Evolutionary conservation across 2,113 vertebrate genomes (phyloP), one percentile per base, ranked within the genome.

Genomic region (Canis aureus): DNA sequence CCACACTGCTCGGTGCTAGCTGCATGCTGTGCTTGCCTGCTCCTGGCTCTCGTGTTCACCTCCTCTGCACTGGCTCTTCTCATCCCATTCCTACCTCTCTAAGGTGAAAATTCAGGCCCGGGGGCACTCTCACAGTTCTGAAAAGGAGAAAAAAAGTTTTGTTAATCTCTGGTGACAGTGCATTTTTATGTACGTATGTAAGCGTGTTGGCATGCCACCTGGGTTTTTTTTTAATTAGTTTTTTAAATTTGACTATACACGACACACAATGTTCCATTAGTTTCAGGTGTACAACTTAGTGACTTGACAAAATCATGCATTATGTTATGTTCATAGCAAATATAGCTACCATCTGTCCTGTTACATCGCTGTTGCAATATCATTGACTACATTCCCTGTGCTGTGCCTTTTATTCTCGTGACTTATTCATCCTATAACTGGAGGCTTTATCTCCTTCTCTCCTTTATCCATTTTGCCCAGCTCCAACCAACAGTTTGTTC

Each of bases 101-200:
- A 88, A 96, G 83, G 98, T 93, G 81, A 97, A 98, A 99, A 98
- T 97, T 92, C 82, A 99, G 13, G 32, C 1, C 8, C 97, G 95
- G 91, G 91, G 94, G 98, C 97, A 98, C 98, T 97, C 97, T 98
- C 98, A 93, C 97, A 9, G 98, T 99, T 98, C 98, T 98, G 95
- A 91, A 97, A 98, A 97, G 83, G 43, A 43, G 38, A 79, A 59
- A 64, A 78, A 60, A 98, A 60, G 97, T 99, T 98, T 98, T 98
- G 98, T 99, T 99, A 99, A 99, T 98, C 98, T 98, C 98, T 99
- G 98, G 99, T 99, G 99, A 99, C 99, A 96, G 98, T 99, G 99
- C 99, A 99, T 99, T 99, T 99, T 99, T 98, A 99, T 99, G 99
- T 99, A 99, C 99, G 99, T 99, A 99, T 98, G 8, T 99, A 99